Percentiles rank a stretch among this genome's conserved stretches.
Conservation (phyloP, 2,113 vertebrate species). For the Ammodramus savannarum region DNA sequence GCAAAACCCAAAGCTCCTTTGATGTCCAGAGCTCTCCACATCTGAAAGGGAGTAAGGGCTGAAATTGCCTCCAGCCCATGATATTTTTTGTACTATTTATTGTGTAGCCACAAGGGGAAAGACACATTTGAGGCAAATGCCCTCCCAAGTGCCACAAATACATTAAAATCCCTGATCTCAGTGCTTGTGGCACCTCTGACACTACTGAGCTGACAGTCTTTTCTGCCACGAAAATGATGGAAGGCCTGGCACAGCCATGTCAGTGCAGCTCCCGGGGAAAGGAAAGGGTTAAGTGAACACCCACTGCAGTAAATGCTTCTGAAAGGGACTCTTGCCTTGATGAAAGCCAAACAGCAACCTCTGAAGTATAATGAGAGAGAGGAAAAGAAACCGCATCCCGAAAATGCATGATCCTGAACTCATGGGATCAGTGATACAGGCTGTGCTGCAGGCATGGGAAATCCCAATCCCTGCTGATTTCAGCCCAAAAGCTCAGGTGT, state of each 20-base stretch:
- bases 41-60: background rate
- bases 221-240: background rate
- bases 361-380: constrained; percentile 24
- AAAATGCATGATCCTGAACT: background rate
- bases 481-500: constrained; percentile 5
- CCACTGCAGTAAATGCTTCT: background rate
- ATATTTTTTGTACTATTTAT: background rate
- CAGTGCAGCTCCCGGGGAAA: background rate
- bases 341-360: constrained; percentile 9
- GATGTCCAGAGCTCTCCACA: background rate
- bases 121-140: background rate
- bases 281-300: background rate
- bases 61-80: background rate
- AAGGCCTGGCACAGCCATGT: background rate
- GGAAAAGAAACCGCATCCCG: background rate
- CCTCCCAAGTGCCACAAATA: background rate
- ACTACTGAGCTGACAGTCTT: background rate
- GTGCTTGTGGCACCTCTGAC: background rate
- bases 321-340: constrained; percentile 1
- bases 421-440: accelerated
- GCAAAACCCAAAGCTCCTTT: background rate
- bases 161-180: background rate
- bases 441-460: background rate
- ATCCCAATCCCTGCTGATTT: background rate
- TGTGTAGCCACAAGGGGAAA: background rate